Conservation (phyloP, 2,113 vertebrate genomes). For the Xenus cinereus region DNA sequence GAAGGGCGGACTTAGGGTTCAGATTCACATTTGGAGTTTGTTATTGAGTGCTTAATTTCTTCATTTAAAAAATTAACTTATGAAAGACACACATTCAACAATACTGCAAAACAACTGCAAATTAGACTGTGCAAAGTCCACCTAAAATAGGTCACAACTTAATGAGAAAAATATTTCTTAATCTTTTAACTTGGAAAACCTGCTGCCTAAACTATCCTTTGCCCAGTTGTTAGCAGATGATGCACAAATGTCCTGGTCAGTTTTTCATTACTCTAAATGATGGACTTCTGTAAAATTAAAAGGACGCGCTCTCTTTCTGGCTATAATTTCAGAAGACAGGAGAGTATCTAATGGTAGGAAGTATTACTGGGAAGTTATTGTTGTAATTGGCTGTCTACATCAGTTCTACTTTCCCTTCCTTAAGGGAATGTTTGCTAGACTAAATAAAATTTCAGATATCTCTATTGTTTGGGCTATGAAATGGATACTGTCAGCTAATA, state of each 20-base stretch:
- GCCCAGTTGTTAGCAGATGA: neutral
- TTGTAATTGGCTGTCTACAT: neutral
- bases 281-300: neutral
- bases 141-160: neutral
- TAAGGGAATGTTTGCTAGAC: constrained; percentile 35
- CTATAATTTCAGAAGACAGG: neutral
- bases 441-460: constrained; percentile 42
- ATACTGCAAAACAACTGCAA: neutral
- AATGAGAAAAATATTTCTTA: neutral
- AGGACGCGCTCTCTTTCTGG: neutral
- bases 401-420: neutral
- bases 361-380: neutral
- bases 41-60: neutral
- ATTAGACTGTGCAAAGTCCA: neutral
- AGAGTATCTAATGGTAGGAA: neutral
- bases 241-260: neutral
- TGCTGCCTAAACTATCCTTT: neutral
- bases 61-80: neutral
- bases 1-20: neutral
- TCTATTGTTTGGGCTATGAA: constrained; percentile 38
- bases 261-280: neutral
- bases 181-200: neutral
- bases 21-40: neutral
- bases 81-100: neutral
- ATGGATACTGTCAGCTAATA: neutral